These are phyloP conservation scores for Laothoe populi DNA, from an alignment of 2,888 invertebrate genomes.

Conservation along the genomic window DNA sequence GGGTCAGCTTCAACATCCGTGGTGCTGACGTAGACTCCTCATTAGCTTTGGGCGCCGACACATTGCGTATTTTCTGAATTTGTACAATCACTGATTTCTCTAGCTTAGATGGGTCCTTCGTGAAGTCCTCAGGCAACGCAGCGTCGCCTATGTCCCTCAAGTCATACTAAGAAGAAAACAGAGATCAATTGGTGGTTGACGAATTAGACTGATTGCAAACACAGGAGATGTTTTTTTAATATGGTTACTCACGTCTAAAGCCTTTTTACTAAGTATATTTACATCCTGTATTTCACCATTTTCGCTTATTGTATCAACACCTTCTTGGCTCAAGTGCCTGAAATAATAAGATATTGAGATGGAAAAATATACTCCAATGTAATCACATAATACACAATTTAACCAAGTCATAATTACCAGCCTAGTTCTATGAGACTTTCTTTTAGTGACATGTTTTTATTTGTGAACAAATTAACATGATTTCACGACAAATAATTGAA, in stretches of 20 bases:
- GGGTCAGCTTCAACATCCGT: constrained; percentile 91
- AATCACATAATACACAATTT: constrained; percentile 27
- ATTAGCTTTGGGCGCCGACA: constrained; percentile 95
- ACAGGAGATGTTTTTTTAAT: constrained; percentile 31
- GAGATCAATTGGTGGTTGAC: constrained; percentile 36
- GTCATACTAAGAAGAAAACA: constrained; percentile 86
- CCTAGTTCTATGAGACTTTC: constrained; percentile 87
- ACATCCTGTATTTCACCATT: constrained; percentile 86
- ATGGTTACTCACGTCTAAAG: constrained; percentile 87
- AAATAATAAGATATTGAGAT: constrained; percentile 51
- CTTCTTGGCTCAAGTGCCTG: constrained; percentile 91
- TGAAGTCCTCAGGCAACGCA: constrained; percentile 88
- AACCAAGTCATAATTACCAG: constrained; percentile 79
- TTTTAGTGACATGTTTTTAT: constrained; percentile 84
- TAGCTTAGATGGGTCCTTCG: constrained; percentile 83
- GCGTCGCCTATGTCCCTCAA: constrained; percentile 92
- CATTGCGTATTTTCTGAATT: constrained; percentile 94
- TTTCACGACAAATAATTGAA: constrained; percentile 65
- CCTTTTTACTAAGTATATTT: constrained; percentile 86
- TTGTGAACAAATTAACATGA: constrained; percentile 66
- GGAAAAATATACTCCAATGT: constrained; percentile 31
- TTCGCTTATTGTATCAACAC: constrained; percentile 87
- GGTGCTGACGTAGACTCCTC: constrained; percentile 93
- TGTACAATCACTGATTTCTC: constrained; percentile 90
- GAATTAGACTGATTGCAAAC: constrained; percentile 27